Evolutionary conservation across 2,888 invertebrate genomes (phyloP).

Genomic region (Elgonia sp.): DNA sequence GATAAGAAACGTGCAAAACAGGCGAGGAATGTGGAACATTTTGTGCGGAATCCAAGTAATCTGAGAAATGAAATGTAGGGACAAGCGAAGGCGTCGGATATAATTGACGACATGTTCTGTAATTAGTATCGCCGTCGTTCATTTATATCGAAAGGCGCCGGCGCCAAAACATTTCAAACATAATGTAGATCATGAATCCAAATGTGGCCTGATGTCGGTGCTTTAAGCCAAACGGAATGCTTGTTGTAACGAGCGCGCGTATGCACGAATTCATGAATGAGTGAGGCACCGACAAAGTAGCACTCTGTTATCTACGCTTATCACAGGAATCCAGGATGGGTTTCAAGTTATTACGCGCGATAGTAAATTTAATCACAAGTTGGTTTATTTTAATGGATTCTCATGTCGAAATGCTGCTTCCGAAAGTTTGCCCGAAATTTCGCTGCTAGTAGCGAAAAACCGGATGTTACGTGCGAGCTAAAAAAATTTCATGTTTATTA

Average conservation of each 20-base stretch:
- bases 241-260: conserved; percentile 42
- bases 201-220: conserved; percentile 17
- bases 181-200: conserved; percentile 56
- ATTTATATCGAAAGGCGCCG: conserved; percentile 42
- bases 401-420: conserved; percentile 24
- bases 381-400: conserved; percentile 53
- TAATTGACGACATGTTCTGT: conserved; percentile 53
- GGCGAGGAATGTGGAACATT: conserved; percentile 22
- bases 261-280: conserved; percentile 48
- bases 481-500: conserved; percentile 1
- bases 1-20: conserved; percentile 32
- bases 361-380: conserved; percentile 61
- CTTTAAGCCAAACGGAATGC: conserved; percentile 48
- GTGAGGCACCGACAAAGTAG: conserved; percentile 53
- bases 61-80: conserved; percentile 61
- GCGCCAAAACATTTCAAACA: conserved; percentile 49
- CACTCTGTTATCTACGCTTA: conserved; percentile 65
- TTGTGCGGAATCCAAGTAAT: conserved; percentile 45
- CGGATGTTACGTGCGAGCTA: not conserved
- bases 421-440: conserved; percentile 37
- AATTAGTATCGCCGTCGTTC: conserved; percentile 35
- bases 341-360: conserved; percentile 46
- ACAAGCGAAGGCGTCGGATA: conserved; percentile 41
- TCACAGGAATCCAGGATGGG: conserved; percentile 47
- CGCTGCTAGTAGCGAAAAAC: not conserved